Conservation (phyloP, 2,797 vertebrate species). For the Argya squamiceps region DNA sequence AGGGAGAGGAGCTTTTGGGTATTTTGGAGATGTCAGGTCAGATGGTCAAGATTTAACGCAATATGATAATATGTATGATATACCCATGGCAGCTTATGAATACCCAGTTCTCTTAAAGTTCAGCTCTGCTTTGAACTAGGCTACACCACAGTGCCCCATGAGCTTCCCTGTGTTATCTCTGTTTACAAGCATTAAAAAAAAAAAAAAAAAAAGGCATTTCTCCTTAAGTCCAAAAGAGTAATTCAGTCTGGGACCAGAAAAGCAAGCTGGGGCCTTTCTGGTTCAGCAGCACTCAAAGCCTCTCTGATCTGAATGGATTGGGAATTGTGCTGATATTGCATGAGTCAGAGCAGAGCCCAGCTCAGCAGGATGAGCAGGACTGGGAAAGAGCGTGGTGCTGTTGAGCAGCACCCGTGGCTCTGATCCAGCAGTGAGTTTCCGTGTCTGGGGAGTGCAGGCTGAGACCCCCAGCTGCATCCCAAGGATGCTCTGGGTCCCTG, state of each 20-base stretch:
- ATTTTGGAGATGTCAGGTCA: not conserved
- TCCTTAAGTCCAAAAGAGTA: conserved; percentile 8
- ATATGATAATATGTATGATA: not conserved
- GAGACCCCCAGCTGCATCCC: not conserved
- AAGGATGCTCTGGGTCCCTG: not conserved
- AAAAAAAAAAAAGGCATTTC: not conserved
- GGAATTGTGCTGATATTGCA: conserved; percentile 56
- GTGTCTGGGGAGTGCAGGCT: accelerated
- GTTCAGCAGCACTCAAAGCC: conserved; percentile 61
- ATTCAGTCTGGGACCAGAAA: conserved; percentile 52
- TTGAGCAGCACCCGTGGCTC: not conserved
- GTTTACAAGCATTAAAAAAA: not conserved
- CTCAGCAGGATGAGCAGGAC: conserved; percentile 52
- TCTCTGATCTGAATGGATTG: conserved; percentile 36
- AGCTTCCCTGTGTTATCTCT: conserved; percentile 6
- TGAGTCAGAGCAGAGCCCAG: conserved; percentile 60
- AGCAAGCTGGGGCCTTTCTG: conserved; percentile 16
- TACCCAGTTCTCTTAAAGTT: not conserved
- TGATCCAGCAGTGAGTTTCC: not conserved
- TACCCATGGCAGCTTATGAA: not conserved
- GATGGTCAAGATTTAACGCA: not conserved
- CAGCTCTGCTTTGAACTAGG: not conserved
- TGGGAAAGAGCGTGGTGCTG: not conserved
- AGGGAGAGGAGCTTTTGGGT: not conserved
- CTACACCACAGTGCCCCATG: not conserved